phyloP scores from a whole-genome alignment of 2,797 vertebrate genomes.

The Spea hammondii region DNA sequence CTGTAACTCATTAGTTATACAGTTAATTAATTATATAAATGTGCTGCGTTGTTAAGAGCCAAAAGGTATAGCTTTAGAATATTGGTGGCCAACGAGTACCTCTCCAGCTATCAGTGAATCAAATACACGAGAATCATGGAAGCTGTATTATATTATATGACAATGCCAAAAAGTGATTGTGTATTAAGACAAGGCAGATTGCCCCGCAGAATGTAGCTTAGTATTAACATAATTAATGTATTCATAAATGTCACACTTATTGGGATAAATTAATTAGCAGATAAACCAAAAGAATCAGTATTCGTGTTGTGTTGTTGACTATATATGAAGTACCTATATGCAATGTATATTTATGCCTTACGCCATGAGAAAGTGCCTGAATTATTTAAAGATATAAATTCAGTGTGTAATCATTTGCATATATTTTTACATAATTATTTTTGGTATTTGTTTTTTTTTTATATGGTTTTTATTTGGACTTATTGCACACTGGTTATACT shows the following conservation, averaged over 20 bases:
- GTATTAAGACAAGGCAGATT: background rate
- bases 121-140: too few relatives aligned
- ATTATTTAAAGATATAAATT: background rate
- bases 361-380: constrained; percentile 38
- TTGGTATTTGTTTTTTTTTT: background rate
- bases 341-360: constrained; percentile 14
- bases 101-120: too few relatives aligned
- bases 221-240: background rate
- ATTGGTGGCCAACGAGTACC: too few relatives aligned
- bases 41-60: too few relatives aligned
- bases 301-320: background rate
- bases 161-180: background rate
- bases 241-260: background rate
- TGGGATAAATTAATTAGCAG: background rate
- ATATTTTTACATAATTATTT: background rate
- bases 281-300: background rate
- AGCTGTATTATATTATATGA: too few relatives aligned
- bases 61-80: too few relatives aligned
- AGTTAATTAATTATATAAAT: too few relatives aligned
- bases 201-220: background rate
- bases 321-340: background rate
- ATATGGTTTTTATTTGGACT: too few relatives aligned
- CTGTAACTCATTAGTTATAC: too few relatives aligned
- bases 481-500: too few relatives aligned
- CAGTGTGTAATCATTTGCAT: background rate